Base-by-base conservation (phyloP, 2,888 invertebrate species). In the Thymelicus sylvestris region DNA sequence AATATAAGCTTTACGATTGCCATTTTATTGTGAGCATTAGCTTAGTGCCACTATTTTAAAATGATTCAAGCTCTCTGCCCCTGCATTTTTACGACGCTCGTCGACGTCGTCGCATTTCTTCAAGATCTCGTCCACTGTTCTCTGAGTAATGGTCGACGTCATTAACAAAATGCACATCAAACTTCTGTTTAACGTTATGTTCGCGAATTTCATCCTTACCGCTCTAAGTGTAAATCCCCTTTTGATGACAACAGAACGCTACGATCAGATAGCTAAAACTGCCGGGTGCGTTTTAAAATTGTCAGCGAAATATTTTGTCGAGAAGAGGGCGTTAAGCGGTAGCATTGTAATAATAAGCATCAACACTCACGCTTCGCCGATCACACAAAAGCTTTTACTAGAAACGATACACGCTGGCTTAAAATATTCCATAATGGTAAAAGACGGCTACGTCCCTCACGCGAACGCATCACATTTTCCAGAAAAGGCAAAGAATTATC, bases 401-500 rank as follows among this genome's bases (percentile, higher is more conserved):
- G 83, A 84, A 74, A 92, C 93, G 13, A 89, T 94, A 72, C 92
- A 94, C 80, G 83, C 86, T 8, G 92, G 93, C 39, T 88, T 87
- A 72, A 89, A 92, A 78, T 94, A 92, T 83, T 92, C 94, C 69
- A 85, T 94, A 74, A 94, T 94, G 94, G 91, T 92, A 77, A 94
- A 94, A 83, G 92, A 94, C 81, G 93, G 93, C 75, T 90, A 87
- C 78, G 91, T 89, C 73, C 86, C 84, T 73, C 94, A 94, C 79
- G 90, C 89, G 68, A 94, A 94, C 81, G 94, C 94, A 67, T 93
- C 94, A 50, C 94, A 94, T 84, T 94, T 94, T 75, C 93, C 91
- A 19, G 94, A 94, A 83, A 94, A 92, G 85, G 94, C 94, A 71
- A 93, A 94, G 85, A 94, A 94, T 87, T 94, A 94, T 83, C 90